A percentile compares a stretch with the other conserved stretches of the same genome.
Conservation (phyloP, 2,888 invertebrate species). For the Phytoseiulus persimilis region DNA sequence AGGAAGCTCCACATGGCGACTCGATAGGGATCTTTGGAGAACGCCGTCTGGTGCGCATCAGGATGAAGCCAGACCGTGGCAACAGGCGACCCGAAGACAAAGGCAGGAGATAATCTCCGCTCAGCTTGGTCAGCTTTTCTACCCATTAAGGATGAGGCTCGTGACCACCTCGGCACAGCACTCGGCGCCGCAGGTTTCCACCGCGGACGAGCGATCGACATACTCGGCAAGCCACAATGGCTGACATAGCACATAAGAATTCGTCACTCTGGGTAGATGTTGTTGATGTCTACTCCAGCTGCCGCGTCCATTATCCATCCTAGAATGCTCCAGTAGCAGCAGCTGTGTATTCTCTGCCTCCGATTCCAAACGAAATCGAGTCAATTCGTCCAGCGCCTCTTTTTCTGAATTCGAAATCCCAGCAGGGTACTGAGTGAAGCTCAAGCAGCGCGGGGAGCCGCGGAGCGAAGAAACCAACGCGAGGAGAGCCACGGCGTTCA, state of each 20-base stretch:
- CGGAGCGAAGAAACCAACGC: background rate
- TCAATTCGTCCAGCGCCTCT: background rate
- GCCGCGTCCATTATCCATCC: background rate
- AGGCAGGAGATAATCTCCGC: background rate
- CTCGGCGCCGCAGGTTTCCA: background rate
- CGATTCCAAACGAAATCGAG: background rate
- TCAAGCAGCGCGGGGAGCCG: background rate
- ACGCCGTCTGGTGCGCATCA: background rate
- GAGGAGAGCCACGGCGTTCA: background rate
- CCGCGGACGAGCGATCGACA: background rate
- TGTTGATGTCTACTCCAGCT: background rate
- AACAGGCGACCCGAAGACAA: background rate
- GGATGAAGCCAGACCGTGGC: background rate
- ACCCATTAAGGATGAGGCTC: background rate
- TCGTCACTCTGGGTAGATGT: background rate
- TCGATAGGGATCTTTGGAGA: background rate
- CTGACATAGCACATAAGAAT: background rate
- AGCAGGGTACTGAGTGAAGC: background rate
- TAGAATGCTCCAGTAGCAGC: background rate
- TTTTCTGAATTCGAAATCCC: background rate
- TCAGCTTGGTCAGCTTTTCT: background rate
- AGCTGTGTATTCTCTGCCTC: background rate
- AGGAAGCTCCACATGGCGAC: background rate
- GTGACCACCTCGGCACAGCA: background rate
- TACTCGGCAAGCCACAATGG: background rate